Evolutionary conservation across 2,113 vertebrate species (phyloP).

Genomic region (Suncus etruscus): DNA sequence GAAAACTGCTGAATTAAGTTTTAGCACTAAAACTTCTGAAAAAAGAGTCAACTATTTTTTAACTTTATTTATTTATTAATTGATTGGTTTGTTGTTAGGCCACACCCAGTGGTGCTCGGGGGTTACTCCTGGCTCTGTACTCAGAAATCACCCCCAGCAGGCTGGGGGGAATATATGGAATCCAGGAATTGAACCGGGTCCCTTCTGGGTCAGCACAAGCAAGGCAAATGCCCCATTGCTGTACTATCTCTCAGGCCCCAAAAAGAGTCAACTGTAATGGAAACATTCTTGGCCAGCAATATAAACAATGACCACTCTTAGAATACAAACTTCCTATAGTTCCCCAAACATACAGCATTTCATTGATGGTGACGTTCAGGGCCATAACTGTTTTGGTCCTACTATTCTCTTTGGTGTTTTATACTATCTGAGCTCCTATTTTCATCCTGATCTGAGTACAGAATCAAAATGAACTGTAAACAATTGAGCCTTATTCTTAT

Average conservation of each 20-base stretch:
- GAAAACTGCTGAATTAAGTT: neutral
- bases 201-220: no score
- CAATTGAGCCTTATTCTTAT: neutral
- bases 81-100: no score
- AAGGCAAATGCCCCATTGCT: no score
- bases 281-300: neutral
- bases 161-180: no score
- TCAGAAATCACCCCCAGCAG: no score
- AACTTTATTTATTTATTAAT: no score
- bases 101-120: no score
- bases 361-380: neutral
- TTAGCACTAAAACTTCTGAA: neutral
- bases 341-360: neutral
- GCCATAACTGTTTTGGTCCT: neutral
- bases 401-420: neutral
- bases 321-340: no score
- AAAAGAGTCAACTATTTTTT: neutral
- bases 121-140: no score
- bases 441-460: neutral
- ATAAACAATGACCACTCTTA: neutral
- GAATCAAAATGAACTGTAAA: neutral
- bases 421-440: neutral
- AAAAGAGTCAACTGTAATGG: neutral
- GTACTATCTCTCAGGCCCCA: neutral
- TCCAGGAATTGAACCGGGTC: no score